Evolutionary conservation across 2,797 vertebrate genomes (phyloP).

Genomic region (Acipenser ruthenus): DNA sequence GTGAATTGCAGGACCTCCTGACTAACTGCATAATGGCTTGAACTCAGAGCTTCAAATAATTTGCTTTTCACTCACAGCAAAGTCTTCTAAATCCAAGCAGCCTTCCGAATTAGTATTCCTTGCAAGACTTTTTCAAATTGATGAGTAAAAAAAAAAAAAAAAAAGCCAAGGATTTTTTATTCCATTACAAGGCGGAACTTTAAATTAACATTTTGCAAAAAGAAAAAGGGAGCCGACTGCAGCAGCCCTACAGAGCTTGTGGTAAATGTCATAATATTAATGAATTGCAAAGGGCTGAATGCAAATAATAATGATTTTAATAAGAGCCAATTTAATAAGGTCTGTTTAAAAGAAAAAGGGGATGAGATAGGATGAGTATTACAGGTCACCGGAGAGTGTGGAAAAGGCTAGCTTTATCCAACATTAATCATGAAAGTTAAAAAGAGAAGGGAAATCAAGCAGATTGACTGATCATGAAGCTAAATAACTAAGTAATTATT

Average conservation of each 20-base stretch:
- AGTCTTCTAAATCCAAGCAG: conserved; percentile 47
- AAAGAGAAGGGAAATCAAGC: no score
- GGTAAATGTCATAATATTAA: conserved; percentile 99
- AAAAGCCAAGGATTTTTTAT: conserved; percentile 87
- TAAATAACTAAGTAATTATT: no score
- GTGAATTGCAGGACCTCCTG: not conserved
- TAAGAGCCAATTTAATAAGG: conserved; percentile 98
- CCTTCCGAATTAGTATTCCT: conserved; percentile 90
- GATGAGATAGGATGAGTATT: conserved; percentile 44
- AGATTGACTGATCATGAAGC: no score
- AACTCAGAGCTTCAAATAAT: conserved; percentile 36
- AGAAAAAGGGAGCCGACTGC: conserved; percentile 96
- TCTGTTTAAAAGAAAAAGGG: conserved; percentile 73
- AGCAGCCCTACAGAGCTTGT: conserved; percentile 91
- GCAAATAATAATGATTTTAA: conserved; percentile 99
- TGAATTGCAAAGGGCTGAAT: conserved; percentile 99
- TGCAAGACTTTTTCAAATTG: conserved; percentile 81
- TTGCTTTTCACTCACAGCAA: conserved; percentile 46
- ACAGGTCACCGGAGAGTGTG: conserved; percentile 22
- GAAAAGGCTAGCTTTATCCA: not conserved
- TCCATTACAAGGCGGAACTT: conserved; percentile 99
- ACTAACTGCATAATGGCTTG: conserved; percentile 36
- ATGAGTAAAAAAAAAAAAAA: conserved; percentile 76
- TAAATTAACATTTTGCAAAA: conserved; percentile 99
- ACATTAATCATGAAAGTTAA: not conserved